Evolutionary conservation across 2,888 invertebrate genomes (phyloP).

Genomic region (Apodemia zela): DNA sequence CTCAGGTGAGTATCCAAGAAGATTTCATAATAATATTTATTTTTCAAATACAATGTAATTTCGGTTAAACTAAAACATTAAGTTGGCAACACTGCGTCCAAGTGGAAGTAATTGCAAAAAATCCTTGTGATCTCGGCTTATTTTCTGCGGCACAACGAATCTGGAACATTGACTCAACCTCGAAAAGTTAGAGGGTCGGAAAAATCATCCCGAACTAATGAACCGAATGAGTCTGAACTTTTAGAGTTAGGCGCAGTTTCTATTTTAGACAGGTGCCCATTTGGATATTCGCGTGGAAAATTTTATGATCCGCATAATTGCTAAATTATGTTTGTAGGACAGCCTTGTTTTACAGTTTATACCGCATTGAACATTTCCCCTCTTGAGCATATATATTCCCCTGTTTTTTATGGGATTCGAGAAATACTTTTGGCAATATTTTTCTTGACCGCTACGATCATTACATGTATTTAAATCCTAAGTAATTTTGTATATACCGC

Average conservation of each 20-base stretch:
- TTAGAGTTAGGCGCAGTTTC: conserved; percentile 43
- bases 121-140: conserved; percentile 55
- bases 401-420: too few species aligned
- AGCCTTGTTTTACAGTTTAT: conserved; percentile 25
- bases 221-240: conserved; percentile 63
- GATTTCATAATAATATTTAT: neutral
- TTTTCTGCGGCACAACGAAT: conserved; percentile 46
- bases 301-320: conserved; percentile 32
- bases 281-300: conserved; percentile 29
- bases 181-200: conserved; percentile 53
- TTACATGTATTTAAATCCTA: too few species aligned
- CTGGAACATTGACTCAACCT: conserved; percentile 41
- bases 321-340: conserved; percentile 26
- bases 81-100: conserved; percentile 21
- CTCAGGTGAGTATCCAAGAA: neutral
- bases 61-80: neutral
- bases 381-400: neutral
- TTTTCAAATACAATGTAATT: neutral
- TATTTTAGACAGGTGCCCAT: conserved; percentile 27
- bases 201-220: conserved; percentile 66
- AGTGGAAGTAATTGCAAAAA: conserved; percentile 38
- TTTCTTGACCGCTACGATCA: too few species aligned
- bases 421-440: too few species aligned
- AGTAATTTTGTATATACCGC: too few species aligned
- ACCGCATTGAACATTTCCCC: conserved; percentile 26